Conservation (phyloP, 2,797 vertebrate genomes). For the Chrysolophus pictus region DNA sequence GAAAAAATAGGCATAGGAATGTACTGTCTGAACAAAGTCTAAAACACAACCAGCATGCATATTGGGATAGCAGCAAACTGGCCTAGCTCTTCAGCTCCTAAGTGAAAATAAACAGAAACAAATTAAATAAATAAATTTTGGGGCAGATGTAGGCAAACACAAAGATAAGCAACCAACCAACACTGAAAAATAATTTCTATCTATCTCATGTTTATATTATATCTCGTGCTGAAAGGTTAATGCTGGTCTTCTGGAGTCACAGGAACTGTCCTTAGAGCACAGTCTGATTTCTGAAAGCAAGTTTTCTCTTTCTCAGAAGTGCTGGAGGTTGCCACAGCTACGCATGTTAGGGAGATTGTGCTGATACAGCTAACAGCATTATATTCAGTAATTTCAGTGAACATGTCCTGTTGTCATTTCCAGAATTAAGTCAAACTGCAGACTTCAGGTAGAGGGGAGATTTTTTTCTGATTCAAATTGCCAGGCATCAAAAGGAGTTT, state of each 20-base stretch:
- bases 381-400: neutral
- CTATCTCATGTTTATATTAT: neutral
- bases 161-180: neutral
- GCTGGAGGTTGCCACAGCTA: neutral
- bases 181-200: neutral
- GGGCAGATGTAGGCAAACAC: conserved; percentile 22
- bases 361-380: accelerated
- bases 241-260: neutral
- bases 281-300: neutral
- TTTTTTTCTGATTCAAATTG: neutral
- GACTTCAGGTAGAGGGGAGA: accelerated
- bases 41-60: neutral
- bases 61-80: neutral
- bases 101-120: conserved; percentile 26
- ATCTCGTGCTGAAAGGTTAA: neutral
- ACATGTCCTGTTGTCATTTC: accelerated
- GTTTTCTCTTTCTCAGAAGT: neutral
- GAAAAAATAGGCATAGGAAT: neutral
- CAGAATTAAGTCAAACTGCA: neutral
- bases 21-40: neutral
- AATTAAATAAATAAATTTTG: conserved; percentile 13
- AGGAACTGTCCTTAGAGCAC: neutral
- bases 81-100: neutral
- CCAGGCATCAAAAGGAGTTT: neutral
- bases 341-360: accelerated